phyloP scores from a whole-genome alignment of 2,888 invertebrate genomes.

The Limnephilus rhombicus region DNA sequence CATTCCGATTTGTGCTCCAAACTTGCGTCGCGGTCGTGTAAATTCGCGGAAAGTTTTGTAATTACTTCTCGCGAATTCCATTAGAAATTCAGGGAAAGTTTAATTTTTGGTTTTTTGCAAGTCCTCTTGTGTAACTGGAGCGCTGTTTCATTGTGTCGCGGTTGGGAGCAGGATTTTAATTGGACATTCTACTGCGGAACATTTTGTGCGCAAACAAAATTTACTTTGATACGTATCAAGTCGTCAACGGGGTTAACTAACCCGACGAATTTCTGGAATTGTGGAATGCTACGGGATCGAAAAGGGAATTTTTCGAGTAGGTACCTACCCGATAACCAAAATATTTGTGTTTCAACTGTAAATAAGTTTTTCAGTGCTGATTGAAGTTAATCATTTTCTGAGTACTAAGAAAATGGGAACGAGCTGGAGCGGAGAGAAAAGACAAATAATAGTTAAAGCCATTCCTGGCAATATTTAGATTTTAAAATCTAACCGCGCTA shows the following conservation, averaged over 20 bases:
- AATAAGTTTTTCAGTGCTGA: not conserved
- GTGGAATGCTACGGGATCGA: not conserved
- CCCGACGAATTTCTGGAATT: constrained; percentile 3
- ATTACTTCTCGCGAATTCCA: constrained; percentile 45
- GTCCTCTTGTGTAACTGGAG: constrained; percentile 36
- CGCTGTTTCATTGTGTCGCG: not conserved
- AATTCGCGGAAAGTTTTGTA: constrained; percentile 53
- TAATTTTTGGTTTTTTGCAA: constrained; percentile 31
- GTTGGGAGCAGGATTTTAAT: constrained; percentile 46
- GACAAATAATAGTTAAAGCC: not conserved
- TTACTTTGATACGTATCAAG: constrained; percentile 42
- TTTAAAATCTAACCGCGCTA: too few relatives aligned
- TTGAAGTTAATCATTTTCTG: too few relatives aligned
- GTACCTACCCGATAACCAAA: not conserved
- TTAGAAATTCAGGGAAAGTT: constrained; percentile 36
- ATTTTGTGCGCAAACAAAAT: constrained; percentile 35
- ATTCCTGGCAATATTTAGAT: too few relatives aligned
- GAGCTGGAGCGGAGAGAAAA: not conserved
- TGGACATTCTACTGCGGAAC: constrained; percentile 45
- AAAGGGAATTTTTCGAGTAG: not conserved
- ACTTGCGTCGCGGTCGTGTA: constrained; percentile 54
- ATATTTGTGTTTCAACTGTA: not conserved
- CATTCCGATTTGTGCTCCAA: constrained; percentile 36
- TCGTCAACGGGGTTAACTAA: constrained; percentile 10
- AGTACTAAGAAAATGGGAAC: too few relatives aligned